Evolutionary conservation across 2,888 invertebrate species (phyloP), one percentile per base, ranked within the genome.

Genomic region (Idaea straminata): DNA sequence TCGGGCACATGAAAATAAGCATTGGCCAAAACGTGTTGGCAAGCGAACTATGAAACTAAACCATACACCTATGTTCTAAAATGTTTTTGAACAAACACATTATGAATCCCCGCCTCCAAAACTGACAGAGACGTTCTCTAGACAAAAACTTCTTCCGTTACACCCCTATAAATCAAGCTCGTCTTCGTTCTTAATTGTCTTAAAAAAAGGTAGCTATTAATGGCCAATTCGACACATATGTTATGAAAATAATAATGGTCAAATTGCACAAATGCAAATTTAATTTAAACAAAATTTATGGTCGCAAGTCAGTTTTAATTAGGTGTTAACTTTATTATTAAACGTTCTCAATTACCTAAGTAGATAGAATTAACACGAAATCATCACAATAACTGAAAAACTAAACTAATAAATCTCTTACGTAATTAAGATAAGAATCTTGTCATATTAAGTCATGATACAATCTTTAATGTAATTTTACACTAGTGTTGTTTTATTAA

Each of bases 1-100:
- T 79, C 75, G 63, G 63, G 15, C 80, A 83, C 81, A 77, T 82
- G 77, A 74, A 79, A 79, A 82, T 84, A 83, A 83, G 84, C 80
- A 79, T 78, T 72, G 75, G 71, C 70, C 77, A 78, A 77, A 78
- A 78, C 71, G 73, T 70, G 73, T 72, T 76, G 74, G 75, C 72
- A 73, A 74, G 72, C 70, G 73, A 70, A 79, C 75, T 73, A 74
- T 83, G 79, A 79, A 81, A 78, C 77, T 69, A 71, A 75, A 74
- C 72, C 71, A 74, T 77, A 47, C 25, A 25, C 72, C 72, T 70
- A 67, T 70, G 35, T 66, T 71, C 58, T 69, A 66, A 69, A 67
- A 69, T 69, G 66, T 66, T 72, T 72, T 69, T 69, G 64, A 69
- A 62, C 68, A 70, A 67, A 59, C 35, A 61, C 64, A 67, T 66